Percentiles rank a stretch among this genome's conserved stretches.
Evolutionary conservation across 2,797 vertebrate genomes (phyloP).

Genomic region (Enteromius unitaeniatus): DNA sequence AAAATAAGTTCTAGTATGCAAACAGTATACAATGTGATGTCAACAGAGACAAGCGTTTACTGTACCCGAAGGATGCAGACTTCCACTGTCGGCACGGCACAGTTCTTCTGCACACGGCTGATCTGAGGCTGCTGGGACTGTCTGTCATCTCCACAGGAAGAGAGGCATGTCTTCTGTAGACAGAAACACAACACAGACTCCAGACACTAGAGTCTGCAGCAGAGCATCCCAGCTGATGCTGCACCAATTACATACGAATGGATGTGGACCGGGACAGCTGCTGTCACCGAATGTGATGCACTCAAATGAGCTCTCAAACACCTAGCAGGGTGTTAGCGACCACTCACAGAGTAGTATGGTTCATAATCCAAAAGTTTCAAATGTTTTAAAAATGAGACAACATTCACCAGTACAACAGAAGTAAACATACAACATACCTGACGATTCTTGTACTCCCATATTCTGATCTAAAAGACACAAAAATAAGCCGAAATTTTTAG

Average conservation of each 20-base stretch:
- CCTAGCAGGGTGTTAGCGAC: too few relatives aligned
- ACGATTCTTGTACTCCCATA: constrained; percentile 80
- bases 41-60: constrained; percentile 50
- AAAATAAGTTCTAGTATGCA: neutral
- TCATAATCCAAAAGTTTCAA: neutral
- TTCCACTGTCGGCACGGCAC: constrained; percentile 77
- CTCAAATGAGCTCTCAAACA: neutral
- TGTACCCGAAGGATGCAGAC: constrained; percentile 80
- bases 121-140: constrained; percentile 63
- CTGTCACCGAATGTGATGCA: neutral
- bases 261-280: neutral
- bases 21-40: neutral
- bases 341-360: neutral
- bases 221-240: neutral
- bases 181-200: constrained; percentile 10
- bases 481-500: neutral
- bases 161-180: constrained; percentile 75
- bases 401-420: neutral
- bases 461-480: constrained; percentile 82
- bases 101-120: constrained; percentile 69
- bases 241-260: neutral
- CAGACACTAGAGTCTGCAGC: neutral
- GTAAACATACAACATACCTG: constrained; percentile 76
- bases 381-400: neutral
- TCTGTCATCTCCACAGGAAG: constrained; percentile 71